These are phyloP conservation scores for Platygyra sinensis DNA, from an alignment of 64 coral and sea anemone species.

Conservation along the genomic window DNA sequence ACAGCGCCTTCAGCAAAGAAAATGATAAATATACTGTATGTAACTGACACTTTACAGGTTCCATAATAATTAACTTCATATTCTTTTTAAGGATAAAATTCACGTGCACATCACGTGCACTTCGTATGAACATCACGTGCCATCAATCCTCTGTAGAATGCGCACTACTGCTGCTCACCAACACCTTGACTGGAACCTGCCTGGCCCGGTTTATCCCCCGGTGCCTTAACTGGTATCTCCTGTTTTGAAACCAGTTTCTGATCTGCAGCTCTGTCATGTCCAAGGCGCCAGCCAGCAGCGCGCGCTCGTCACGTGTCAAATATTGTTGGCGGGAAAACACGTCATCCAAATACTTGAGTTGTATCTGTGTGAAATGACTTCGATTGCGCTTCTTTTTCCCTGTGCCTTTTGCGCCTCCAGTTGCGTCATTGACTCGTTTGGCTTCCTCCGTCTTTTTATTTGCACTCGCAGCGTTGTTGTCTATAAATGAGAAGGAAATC, in stretches of 20 bases:
- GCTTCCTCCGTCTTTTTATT: constrained; percentile 4
- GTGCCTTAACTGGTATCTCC: constrained; percentile 89
- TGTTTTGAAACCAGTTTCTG: constrained; percentile 98
- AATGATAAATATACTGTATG: too few species aligned
- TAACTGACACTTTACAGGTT: too few species aligned
- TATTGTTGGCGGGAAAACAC: constrained; percentile 91
- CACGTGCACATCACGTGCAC: neutral
- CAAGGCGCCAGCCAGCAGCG: constrained; percentile 71
- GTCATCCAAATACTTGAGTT: constrained; percentile 84
- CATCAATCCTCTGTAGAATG: neutral
- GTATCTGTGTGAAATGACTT: constrained; percentile 88
- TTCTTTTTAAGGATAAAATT: neutral
- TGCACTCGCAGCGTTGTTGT: neutral
- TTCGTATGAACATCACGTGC: neutral
- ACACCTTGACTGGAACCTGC: constrained; percentile 83
- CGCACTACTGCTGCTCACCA: constrained; percentile 57
- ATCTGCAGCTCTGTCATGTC: constrained; percentile 96
- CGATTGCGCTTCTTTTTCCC: constrained; percentile 86
- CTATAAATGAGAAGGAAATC: neutral
- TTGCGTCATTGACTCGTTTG: neutral
- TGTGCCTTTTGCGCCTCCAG: neutral
- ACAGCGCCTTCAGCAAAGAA: too few species aligned
- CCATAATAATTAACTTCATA: too few species aligned
- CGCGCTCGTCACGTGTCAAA: constrained; percentile 85
- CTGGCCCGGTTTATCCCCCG: constrained; percentile 63